Conservation (phyloP, 1,140 invertebrate species). For the Lamellibrachia luymesi region DNA sequence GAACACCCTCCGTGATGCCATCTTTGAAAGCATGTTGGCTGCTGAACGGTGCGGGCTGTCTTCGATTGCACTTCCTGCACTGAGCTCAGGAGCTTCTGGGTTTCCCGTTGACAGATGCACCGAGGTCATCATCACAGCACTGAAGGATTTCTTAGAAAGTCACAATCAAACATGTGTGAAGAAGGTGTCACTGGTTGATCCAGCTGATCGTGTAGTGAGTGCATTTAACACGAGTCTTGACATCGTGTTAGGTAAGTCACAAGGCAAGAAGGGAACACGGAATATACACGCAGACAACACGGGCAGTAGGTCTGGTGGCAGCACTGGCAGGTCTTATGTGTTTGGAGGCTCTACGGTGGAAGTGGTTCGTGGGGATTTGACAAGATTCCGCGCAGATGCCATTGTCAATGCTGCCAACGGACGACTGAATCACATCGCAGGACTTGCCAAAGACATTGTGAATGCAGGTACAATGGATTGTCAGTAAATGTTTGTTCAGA, state of each 20-base stretch:
- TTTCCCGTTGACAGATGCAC: not conserved
- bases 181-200: not conserved
- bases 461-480: no score
- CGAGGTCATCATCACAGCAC: not conserved
- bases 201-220: not conserved
- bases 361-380: no score
- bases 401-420: no score
- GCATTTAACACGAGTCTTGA: not conserved
- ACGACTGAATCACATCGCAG: no score
- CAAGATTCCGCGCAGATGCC: not conserved
- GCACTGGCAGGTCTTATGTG: no score
- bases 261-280: not conserved
- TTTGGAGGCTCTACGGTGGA: no score
- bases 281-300: not conserved
- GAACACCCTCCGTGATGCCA: conserved; percentile 16
- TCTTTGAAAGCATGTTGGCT: not conserved
- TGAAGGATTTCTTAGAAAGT: not conserved
- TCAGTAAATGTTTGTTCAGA: no score
- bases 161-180: not conserved
- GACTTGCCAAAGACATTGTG: no score
- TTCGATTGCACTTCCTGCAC: not conserved
- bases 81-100: not conserved
- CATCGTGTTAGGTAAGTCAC: not conserved
- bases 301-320: not conserved
- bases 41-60: not conserved